A percentile compares a stretch with the other conserved stretches of the same genome.
These are phyloP conservation scores for Dione juno DNA, from an alignment of 2,888 invertebrate genomes.

Conservation along the genomic window DNA sequence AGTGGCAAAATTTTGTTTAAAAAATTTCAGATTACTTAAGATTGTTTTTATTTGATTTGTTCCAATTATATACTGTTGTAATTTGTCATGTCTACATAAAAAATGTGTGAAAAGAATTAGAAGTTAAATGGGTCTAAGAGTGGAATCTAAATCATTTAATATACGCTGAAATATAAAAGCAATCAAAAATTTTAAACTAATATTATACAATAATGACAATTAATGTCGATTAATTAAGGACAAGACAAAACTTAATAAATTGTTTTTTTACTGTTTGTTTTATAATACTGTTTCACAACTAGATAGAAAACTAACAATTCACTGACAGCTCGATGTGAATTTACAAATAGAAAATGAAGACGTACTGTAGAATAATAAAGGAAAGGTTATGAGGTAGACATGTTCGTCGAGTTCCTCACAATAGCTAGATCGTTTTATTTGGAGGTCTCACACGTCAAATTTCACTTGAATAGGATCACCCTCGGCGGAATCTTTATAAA, in stretches of 20 bases:
- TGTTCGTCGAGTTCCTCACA: constrained; percentile 65
- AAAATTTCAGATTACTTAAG: constrained; percentile 9
- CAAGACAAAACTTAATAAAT: no score
- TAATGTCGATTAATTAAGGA: no score
- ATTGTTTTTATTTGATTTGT: neutral
- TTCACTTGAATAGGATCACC: constrained; percentile 78
- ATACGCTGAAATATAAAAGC: no score
- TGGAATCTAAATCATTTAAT: no score
- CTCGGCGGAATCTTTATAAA: constrained; percentile 79
- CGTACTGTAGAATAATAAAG: constrained; percentile 71
- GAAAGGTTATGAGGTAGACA: constrained; percentile 70
- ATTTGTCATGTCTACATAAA: no score
- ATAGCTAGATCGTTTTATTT: constrained; percentile 64
- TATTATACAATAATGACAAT: no score
- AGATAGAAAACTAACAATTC: neutral
- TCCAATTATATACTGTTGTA: no score
- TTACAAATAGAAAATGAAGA: constrained; percentile 57
- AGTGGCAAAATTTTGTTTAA: constrained; percentile 47
- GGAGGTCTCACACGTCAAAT: constrained; percentile 81
- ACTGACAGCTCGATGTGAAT: constrained; percentile 50
- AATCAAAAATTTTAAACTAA: no score
- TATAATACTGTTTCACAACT: neutral
- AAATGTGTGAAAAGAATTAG: no score
- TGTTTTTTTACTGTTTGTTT: neutral
- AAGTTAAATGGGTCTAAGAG: neutral